These are phyloP conservation scores for Hippocampus barbouri DNA, from an alignment of 2,113 vertebrate species.

Conservation along the genomic window DNA sequence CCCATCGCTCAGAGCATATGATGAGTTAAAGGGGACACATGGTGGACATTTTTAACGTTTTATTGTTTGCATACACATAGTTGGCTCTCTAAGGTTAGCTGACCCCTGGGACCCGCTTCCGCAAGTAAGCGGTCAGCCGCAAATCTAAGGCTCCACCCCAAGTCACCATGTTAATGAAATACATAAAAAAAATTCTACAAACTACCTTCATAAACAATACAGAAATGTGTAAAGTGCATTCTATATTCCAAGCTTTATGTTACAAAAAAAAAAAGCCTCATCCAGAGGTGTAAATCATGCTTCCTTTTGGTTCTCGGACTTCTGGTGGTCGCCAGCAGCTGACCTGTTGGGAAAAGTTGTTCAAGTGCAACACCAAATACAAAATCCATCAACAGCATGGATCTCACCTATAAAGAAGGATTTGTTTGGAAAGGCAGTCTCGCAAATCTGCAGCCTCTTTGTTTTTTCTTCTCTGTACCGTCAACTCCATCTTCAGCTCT, in stretches of 20 bases:
- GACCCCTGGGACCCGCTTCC: no score
- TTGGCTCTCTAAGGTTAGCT: no score
- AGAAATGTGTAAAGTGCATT: constrained; percentile 2
- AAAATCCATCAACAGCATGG: not conserved
- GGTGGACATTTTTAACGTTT: no score
- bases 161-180: no score
- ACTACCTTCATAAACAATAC: not conserved
- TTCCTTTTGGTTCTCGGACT: constrained; percentile 14
- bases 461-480: constrained; percentile 83
- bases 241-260: no score
- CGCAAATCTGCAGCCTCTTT: constrained; percentile 81
- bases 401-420: constrained; percentile 82
- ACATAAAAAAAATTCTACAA: not conserved
- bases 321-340: constrained; percentile 26
- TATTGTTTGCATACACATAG: no score
- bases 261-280: not conserved
- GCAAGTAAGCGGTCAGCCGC: no score
- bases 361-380: not conserved
- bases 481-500: constrained; percentile 79
- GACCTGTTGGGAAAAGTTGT: constrained; percentile 36
- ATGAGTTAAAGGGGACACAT: no score
- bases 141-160: no score
- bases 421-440: constrained; percentile 75
- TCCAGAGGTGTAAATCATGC: constrained; percentile 24
- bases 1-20: no score